A percentile compares a stretch with the other conserved stretches of the same genome.
Conservation (phyloP, 37 sponge, comb jelly and placozoan species). For the Mnemiopsis leidyi region DNA sequence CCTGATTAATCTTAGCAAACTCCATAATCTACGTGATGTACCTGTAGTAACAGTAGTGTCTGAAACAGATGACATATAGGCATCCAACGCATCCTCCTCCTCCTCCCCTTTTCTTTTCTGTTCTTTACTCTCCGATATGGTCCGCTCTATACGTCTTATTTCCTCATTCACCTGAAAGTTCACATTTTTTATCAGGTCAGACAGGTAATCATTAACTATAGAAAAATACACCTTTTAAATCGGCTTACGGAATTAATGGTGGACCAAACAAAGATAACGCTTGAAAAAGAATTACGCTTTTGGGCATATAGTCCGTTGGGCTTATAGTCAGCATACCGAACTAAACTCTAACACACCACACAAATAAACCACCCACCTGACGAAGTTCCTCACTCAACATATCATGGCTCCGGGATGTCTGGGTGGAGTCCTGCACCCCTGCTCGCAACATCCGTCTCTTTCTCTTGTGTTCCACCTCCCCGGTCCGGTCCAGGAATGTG, state of each 20-base stretch:
- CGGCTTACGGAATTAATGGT: too few relatives aligned
- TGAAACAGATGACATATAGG: slow-evolving; percentile 13
- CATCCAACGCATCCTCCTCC: not conserved
- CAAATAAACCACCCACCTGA: not conserved
- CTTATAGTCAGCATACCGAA: too few relatives aligned
- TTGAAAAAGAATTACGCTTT: too few relatives aligned
- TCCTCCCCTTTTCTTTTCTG: not conserved
- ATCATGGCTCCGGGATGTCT: not conserved
- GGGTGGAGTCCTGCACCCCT: not conserved
- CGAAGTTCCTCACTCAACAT: not conserved
- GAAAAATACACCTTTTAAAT: too few relatives aligned
- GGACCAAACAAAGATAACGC: too few relatives aligned
- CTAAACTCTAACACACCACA: not conserved
- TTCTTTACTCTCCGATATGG: not conserved
- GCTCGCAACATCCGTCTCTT: not conserved
- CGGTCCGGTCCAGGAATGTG: slow-evolving; percentile 93
- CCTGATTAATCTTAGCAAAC: too few relatives aligned
- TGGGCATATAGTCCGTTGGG: too few relatives aligned
- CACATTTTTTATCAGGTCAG: too few relatives aligned
- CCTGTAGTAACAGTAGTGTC: not conserved
- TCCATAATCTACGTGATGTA: too few relatives aligned
- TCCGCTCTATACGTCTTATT: not conserved
- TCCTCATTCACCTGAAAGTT: not conserved
- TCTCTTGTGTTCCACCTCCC: slow-evolving; percentile 68
- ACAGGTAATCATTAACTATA: too few relatives aligned